Evolutionary conservation across 2,888 invertebrate genomes (phyloP).

Genomic region (Teleogryllus oceanicus): DNA sequence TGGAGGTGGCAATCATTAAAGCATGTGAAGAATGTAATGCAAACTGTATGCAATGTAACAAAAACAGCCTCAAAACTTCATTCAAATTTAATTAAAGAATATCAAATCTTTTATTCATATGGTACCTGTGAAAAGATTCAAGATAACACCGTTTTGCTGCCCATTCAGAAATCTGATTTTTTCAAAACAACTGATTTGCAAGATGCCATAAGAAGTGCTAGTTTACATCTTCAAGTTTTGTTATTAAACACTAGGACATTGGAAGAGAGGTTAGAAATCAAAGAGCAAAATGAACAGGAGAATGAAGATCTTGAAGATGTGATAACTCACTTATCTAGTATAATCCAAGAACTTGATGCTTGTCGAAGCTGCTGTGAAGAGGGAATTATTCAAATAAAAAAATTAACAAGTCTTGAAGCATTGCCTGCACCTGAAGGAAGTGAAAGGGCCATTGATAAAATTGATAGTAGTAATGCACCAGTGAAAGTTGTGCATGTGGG

Average conservation of each 20-base stretch:
- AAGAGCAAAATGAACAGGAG: not conserved
- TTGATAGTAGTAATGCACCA: not conserved
- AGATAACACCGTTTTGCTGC: not conserved
- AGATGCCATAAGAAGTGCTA: constrained; percentile 11
- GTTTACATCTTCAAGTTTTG: constrained; percentile 11
- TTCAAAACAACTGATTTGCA: not conserved
- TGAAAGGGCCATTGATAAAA: not conserved
- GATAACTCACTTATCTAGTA: not conserved
- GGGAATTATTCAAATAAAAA: not conserved
- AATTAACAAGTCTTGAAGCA: not conserved
- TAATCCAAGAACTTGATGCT: constrained; percentile 4
- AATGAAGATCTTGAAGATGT: constrained; percentile 12
- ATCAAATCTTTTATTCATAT: not conserved
- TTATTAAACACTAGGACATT: not conserved
- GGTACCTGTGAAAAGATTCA: not conserved
- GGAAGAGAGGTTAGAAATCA: not conserved
- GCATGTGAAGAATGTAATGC: not conserved
- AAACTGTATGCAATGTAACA: not conserved
- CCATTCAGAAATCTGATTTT: not conserved
- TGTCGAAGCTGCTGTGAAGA: constrained; percentile 21
- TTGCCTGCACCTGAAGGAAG: not conserved
- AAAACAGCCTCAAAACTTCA: not conserved
- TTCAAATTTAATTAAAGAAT: not conserved
- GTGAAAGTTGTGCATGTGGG: constrained; percentile 12
- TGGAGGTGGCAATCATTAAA: not conserved